These are phyloP conservation scores for Stenoptilia bipunctidactyla DNA, from an alignment of 2,888 invertebrate species.

Conservation along the genomic window DNA sequence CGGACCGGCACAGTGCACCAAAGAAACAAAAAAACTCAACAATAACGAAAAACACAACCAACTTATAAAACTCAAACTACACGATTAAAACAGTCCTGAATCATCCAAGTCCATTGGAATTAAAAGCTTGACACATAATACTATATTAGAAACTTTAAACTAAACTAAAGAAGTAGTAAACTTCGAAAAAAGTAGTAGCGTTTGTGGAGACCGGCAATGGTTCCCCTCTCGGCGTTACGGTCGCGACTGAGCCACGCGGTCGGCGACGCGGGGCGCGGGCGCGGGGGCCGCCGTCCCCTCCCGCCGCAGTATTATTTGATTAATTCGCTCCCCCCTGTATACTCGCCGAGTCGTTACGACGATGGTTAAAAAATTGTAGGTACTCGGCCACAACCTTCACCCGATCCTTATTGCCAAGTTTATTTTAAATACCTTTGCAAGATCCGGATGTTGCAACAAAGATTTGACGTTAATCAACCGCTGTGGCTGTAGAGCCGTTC, in stretches of 20 bases:
- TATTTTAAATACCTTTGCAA: conserved; percentile 64
- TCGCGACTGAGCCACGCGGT: conserved; percentile 68
- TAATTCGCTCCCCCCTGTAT: conserved; percentile 71
- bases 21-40: conserved; percentile 62
- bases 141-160: conserved; percentile 60
- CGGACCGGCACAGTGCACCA: conserved; percentile 67
- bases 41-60: conserved; percentile 68
- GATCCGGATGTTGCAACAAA: conserved; percentile 47
- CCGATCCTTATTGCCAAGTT: conserved; percentile 59
- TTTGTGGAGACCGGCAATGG: conserved; percentile 54
- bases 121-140: conserved; percentile 54
- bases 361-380: conserved; percentile 66
- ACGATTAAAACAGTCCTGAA: conserved; percentile 48
- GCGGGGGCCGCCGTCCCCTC: conserved; percentile 28
- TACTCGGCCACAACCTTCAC: conserved; percentile 59
- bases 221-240: conserved; percentile 57
- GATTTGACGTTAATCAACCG: conserved; percentile 66
- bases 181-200: conserved; percentile 67
- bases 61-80: conserved; percentile 58
- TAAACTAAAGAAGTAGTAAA: conserved; percentile 51
- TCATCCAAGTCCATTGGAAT: conserved; percentile 44
- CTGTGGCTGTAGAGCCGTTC: conserved; percentile 46
- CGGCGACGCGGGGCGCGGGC: conserved; percentile 29
- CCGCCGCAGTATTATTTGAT: conserved; percentile 69
- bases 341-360: conserved; percentile 65